phyloP scores from a whole-genome alignment of 1,140 invertebrate genomes.

The Drosophila orena region DNA sequence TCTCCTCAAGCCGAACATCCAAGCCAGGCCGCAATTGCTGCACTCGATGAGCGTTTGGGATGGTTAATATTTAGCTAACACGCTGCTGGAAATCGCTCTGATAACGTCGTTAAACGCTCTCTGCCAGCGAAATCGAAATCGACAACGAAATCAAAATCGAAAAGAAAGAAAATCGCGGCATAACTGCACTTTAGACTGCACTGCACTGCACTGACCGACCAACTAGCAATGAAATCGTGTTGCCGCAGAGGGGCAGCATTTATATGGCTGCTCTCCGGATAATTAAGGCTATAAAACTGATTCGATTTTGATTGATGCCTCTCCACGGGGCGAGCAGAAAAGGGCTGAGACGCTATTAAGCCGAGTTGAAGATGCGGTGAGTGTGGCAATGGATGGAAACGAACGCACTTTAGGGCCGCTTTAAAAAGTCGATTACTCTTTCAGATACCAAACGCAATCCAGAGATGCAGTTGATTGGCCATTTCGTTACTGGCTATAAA shows the following conservation, averaged over 20 bases:
- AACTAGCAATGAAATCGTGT: constrained; percentile 63
- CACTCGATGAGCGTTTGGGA: constrained; percentile 22
- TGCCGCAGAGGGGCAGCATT: constrained; percentile 62
- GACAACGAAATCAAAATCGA: constrained; percentile 38
- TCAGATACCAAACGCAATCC: constrained; percentile 3
- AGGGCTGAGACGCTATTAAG: not conserved
- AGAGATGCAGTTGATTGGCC: constrained; percentile 19
- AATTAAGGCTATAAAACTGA: constrained; percentile 78
- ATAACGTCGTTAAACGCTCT: constrained; percentile 74
- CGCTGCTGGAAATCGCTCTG: constrained; percentile 64
- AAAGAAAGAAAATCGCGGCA: constrained; percentile 25
- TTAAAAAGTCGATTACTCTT: constrained; percentile 29
- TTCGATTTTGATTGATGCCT: constrained; percentile 77
- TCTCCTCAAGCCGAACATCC: constrained; percentile 43
- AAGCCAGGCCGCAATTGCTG: constrained; percentile 11
- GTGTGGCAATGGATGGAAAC: constrained; percentile 7
- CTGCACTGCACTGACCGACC: constrained; percentile 35
- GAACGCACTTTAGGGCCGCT: constrained; percentile 7
- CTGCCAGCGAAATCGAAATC: constrained; percentile 62
- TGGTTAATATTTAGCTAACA: constrained; percentile 69
- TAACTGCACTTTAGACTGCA: constrained; percentile 23
- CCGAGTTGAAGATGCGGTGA: not conserved
- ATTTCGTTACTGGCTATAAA: constrained; percentile 4
- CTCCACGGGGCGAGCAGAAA: constrained; percentile 15
- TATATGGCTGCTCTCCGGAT: constrained; percentile 72